These are phyloP conservation scores for Microctenopoma stevenorrisi DNA, from an alignment of 2,797 vertebrate genomes.

Conservation along the genomic window DNA sequence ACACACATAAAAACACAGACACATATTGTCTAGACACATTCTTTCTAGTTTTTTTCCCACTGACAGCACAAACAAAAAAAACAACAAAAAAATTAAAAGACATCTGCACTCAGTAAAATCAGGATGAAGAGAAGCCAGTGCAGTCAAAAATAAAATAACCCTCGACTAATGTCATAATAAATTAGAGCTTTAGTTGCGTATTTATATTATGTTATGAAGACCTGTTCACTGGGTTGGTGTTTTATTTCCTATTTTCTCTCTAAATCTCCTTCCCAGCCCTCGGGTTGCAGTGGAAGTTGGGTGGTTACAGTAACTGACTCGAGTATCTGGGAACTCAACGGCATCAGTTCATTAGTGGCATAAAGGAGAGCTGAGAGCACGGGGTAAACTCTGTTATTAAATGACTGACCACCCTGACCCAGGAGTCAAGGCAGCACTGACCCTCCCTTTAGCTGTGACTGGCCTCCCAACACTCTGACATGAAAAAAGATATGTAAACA, in stretches of 20 bases:
- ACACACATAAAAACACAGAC: slow-evolving; percentile 34
- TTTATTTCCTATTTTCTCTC: slow-evolving; percentile 3
- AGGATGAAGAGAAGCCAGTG: not conserved
- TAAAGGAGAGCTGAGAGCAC: slow-evolving; percentile 28
- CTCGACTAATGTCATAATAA: not conserved
- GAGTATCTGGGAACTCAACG: slow-evolving; percentile 40
- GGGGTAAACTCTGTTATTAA: slow-evolving; percentile 2
- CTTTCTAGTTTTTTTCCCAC: slow-evolving; percentile 27
- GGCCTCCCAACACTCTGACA: not conserved
- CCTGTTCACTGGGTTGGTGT: not conserved
- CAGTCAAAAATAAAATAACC: slow-evolving; percentile 4
- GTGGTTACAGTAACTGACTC: slow-evolving; percentile 2
- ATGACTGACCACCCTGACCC: slow-evolving; percentile 23
- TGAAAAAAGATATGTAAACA: not conserved
- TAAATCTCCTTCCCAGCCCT: slow-evolving; percentile 20
- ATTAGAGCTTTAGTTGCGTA: not conserved
- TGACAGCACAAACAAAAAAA: slow-evolving; percentile 34
- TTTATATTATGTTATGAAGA: not conserved
- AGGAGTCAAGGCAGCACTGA: not conserved
- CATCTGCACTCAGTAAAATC: slow-evolving; percentile 22
- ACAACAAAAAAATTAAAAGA: slow-evolving; percentile 6
- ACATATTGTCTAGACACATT: slow-evolving; percentile 43
- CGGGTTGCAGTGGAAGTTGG: slow-evolving; percentile 19
- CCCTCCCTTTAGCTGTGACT: not conserved
- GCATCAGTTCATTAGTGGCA: slow-evolving; percentile 41